These are phyloP conservation scores for Malurus alboscapulatus DNA, from an alignment of 2,113 vertebrate species.

Conservation along the genomic window DNA sequence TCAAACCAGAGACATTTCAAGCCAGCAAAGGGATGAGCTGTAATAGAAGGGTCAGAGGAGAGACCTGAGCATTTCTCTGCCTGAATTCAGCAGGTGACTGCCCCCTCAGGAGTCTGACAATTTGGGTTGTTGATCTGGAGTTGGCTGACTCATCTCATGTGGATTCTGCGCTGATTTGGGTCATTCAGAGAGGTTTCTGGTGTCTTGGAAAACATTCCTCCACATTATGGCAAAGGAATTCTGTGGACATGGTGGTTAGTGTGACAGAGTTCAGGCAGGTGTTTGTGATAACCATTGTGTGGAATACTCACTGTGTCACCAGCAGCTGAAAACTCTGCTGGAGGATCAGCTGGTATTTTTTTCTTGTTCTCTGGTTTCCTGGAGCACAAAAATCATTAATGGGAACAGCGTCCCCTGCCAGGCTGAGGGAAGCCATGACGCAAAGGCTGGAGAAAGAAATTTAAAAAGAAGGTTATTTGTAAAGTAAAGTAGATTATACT, in stretches of 20 bases:
- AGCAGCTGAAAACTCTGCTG: not conserved
- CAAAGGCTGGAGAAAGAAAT: not conserved
- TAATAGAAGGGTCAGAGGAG: not conserved
- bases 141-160: not conserved
- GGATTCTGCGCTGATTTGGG: not conserved
- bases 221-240: rapidly evolving
- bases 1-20: too few relatives aligned
- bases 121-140: not conserved
- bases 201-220: not conserved
- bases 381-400: not conserved
- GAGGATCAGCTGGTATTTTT: rapidly evolving
- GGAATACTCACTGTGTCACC: not conserved
- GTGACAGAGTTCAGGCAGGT: rapidly evolving
- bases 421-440: not conserved
- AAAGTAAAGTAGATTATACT: too few relatives aligned
- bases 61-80: not conserved
- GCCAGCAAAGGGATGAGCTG: not conserved
- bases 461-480: not conserved
- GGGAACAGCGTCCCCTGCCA: not conserved
- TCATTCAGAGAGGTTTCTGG: not conserved
- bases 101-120: not conserved
- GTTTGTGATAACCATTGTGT: not conserved
- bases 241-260: rapidly evolving
- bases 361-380: not conserved
- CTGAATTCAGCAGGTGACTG: not conserved